Evolutionary conservation across 53 echinoderm and acorn worm genomes (phyloP), one percentile per base, ranked within the genome.

Genomic region (Hippasteria phrygiana): DNA sequence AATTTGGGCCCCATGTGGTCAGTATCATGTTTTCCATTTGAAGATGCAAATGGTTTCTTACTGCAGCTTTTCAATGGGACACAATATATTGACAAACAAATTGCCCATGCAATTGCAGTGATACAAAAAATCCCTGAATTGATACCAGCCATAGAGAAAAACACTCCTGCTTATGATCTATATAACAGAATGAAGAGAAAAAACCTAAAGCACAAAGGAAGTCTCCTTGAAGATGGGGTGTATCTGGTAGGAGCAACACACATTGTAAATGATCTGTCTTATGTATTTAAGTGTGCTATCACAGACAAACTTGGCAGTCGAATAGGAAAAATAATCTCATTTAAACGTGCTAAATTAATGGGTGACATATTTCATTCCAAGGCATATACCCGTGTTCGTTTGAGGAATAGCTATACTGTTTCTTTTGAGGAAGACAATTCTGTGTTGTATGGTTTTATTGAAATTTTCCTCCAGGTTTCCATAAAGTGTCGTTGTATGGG

Each of bases 1-100:
- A 54, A 77, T 27, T 80, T 38, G 50, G 92, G 92, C 12, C 92
- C 88, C 28, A 53, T 88, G 20, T 91, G 80, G 92, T 50, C 45
- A 18, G 59, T 71, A 42, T 80, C 62, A 26, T 88, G 79, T 42
- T 88, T 92, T 64, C 55, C 80, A 2, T 81, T 92, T 70, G 88
- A 87, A 73, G 74, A 62, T 70, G 50, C 75, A 43, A 92, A 92
- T 80, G 71, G 92, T 5, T 69, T 73, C 26, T 42, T 88, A 3
- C 48, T 88, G 50, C 72, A 79, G 31, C 56, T 88, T 16, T 80
- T 92, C 29, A 70, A 92, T 62, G 92, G 88, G 12, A 92, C 88
- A 80, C 59, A 79, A 34, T 43, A 80, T 33, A 50, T 91, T 36
- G 79, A 43, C 9, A 24, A 38, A 12, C 88, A 92, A 37, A 88